phyloP scores from a whole-genome alignment of 2,113 vertebrate genomes.

The Nansenia antarctica region DNA sequence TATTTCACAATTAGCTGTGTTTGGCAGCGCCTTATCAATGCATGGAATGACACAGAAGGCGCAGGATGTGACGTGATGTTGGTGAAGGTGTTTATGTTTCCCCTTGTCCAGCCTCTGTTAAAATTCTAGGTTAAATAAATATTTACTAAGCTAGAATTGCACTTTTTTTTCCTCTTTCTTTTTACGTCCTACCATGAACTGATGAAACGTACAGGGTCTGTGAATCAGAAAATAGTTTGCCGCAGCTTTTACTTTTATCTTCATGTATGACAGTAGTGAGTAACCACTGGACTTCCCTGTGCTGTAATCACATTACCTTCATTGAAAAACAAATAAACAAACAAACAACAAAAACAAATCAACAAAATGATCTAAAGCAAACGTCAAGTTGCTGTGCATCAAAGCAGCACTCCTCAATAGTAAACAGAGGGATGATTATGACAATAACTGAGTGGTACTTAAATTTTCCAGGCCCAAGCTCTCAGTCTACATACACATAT shows the following conservation, averaged over 20 bases:
- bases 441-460: background rate
- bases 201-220: background rate
- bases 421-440: background rate
- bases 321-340: background rate
- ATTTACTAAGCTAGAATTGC: slow-evolving; percentile 25
- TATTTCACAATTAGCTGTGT: slow-evolving; percentile 20
- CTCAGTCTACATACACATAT: too few relatives aligned
- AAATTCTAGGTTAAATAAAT: slow-evolving; percentile 30
- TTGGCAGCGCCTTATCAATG: slow-evolving; percentile 1
- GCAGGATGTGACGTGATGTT: background rate
- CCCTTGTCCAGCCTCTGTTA: background rate
- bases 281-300: slow-evolving; percentile 21
- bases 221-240: slow-evolving; percentile 9
- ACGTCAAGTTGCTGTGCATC: too few relatives aligned
- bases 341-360: background rate
- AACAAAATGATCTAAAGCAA: background rate
- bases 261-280: background rate
- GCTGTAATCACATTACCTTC: slow-evolving; percentile 2
- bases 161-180: slow-evolving; percentile 21
- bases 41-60: slow-evolving; percentile 3
- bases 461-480: too few relatives aligned
- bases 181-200: slow-evolving; percentile 13
- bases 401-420: background rate
- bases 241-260: slow-evolving; percentile 17
- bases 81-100: background rate